Conservation (phyloP, 2,797 vertebrate species). For the Trachurus trachurus region DNA sequence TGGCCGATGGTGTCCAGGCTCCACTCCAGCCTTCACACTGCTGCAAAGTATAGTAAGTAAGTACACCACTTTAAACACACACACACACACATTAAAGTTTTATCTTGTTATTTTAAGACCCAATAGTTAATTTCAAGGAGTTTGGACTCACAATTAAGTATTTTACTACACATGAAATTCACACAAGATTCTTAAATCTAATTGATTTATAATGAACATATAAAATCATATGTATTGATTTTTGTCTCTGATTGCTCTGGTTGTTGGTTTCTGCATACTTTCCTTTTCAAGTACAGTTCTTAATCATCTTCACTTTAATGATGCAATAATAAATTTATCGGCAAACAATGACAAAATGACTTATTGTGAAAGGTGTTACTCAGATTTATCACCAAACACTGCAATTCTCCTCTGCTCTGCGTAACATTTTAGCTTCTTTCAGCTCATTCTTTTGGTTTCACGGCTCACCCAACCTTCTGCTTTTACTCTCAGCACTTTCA, state of each 20-base stretch:
- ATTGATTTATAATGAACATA: too few species aligned
- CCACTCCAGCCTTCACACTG: slow-evolving; percentile 31
- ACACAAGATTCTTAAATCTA: too few species aligned
- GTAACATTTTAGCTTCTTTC: neutral
- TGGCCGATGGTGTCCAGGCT: slow-evolving; percentile 41
- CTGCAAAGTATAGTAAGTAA: slow-evolving; percentile 36
- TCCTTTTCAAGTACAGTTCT: too few species aligned
- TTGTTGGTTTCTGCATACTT: neutral
- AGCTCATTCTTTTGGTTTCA: neutral
- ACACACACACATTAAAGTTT: neutral
- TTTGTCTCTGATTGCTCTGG: too few species aligned
- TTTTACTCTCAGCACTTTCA: neutral
- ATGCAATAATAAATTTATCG: too few species aligned
- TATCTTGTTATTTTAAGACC: neutral
- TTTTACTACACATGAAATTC: neutral
- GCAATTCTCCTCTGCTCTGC: too few species aligned
- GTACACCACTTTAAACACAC: slow-evolving; percentile 7
- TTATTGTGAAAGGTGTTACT: too few species aligned
- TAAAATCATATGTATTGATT: neutral
- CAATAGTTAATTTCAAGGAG: neutral
- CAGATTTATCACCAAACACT: neutral
- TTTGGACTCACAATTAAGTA: neutral
- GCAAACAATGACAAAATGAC: too few species aligned
- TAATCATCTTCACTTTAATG: too few species aligned
- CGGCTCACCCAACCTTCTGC: neutral